These are phyloP conservation scores for Callaeas wilsoni DNA, from an alignment of 2,113 vertebrate species.

Conservation along the genomic window DNA sequence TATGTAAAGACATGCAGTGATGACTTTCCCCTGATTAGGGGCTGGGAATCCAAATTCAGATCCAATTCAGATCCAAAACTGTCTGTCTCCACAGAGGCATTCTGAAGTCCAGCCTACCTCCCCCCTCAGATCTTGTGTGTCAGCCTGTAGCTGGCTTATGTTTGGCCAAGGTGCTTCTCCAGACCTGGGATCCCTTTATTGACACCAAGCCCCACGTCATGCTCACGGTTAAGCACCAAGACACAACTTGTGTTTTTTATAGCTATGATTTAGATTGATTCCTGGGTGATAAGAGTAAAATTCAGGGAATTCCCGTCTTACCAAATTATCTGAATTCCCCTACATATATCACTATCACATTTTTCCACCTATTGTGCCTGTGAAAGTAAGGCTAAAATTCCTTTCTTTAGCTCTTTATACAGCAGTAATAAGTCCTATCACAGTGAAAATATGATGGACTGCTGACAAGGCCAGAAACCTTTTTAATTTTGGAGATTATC, in stretches of 20 bases:
- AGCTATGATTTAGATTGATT: not conserved
- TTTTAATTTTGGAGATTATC: not conserved
- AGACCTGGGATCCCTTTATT: not conserved
- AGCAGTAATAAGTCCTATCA: not conserved
- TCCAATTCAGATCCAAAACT: accelerated
- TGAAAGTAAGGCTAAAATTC: not conserved
- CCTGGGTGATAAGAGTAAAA: not conserved
- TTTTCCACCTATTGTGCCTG: not conserved
- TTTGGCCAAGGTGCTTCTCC: not conserved
- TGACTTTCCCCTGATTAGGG: not conserved
- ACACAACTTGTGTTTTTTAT: not conserved
- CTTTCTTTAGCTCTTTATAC: not conserved
- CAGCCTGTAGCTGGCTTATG: not conserved
- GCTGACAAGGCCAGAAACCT: not conserved
- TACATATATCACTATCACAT: not conserved
- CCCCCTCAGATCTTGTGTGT: not conserved
- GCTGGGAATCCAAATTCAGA: accelerated
- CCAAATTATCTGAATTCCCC: not conserved
- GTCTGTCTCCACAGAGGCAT: accelerated
- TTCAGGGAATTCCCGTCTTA: not conserved
- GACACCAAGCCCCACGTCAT: not conserved
- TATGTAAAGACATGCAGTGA: accelerated
- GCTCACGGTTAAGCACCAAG: accelerated
- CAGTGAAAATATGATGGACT: not conserved
- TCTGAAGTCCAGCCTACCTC: not conserved